Evolutionary conservation across 2,113 vertebrate genomes (phyloP).

Genomic region (Microtus oregoni): DNA sequence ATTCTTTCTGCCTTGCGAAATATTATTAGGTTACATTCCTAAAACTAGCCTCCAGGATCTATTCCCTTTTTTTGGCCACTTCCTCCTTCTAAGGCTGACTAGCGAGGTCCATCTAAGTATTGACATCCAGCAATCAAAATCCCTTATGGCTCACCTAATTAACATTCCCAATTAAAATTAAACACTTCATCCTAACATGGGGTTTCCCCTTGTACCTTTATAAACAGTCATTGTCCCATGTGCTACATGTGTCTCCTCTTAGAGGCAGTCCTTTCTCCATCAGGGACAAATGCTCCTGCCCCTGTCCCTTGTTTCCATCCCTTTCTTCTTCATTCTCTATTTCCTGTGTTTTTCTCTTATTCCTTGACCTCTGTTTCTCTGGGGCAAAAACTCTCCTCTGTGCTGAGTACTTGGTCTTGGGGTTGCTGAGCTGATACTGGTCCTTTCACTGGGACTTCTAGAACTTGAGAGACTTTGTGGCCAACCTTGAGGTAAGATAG

Average conservation of each 20-base stretch:
- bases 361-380: background rate
- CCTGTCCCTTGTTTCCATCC: background rate
- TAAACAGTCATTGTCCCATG: background rate
- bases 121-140: background rate
- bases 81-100: background rate
- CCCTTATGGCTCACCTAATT: background rate
- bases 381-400: background rate
- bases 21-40: background rate
- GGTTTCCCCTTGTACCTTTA: background rate
- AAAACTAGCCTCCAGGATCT: background rate
- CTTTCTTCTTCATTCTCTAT: background rate
- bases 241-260: background rate
- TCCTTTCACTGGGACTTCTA: background rate
- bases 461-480: slow-evolving; percentile 4
- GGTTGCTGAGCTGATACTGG: background rate
- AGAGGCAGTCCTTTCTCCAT: background rate
- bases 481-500: slow-evolving; percentile 14
- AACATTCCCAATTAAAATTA: background rate
- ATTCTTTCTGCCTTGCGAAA: background rate
- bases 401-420: background rate
- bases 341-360: background rate
- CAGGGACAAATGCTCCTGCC: background rate
- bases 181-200: background rate
- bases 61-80: background rate
- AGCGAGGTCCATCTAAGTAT: background rate